Conservation (phyloP, 2,888 invertebrate genomes). For the Exocentrus adspersus region DNA sequence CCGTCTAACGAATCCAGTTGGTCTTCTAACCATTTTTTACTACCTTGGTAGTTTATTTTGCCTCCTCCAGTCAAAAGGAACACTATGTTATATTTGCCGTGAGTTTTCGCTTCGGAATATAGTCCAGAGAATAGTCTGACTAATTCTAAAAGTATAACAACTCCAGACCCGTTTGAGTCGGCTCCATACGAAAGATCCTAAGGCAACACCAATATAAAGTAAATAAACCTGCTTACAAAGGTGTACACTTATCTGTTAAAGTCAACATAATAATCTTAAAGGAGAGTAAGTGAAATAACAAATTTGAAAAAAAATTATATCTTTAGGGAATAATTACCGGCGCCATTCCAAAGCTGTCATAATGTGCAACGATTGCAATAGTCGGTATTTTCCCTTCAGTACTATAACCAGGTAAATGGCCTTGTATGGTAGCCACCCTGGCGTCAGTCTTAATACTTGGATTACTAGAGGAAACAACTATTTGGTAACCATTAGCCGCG, state of each 20-base stretch:
- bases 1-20: slow-evolving; percentile 83
- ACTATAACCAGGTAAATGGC: slow-evolving; percentile 81
- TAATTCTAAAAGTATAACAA: slow-evolving; percentile 86
- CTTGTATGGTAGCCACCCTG: slow-evolving; percentile 87
- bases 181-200: slow-evolving; percentile 89
- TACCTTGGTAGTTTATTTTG: slow-evolving; percentile 92
- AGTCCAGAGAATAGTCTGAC: slow-evolving; percentile 88
- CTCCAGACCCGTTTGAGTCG: slow-evolving; percentile 93
- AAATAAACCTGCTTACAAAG: no score
- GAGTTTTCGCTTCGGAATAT: slow-evolving; percentile 78
- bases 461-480: slow-evolving; percentile 81
- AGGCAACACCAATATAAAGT: slow-evolving; percentile 33
- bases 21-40: slow-evolving; percentile 96
- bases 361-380: slow-evolving; percentile 91
- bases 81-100: slow-evolving; percentile 81
- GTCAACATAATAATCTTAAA: not conserved
- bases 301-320: not conserved
- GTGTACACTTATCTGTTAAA: no score
- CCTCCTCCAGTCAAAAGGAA: slow-evolving; percentile 93
- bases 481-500: slow-evolving; percentile 95
- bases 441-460: slow-evolving; percentile 79
- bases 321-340: slow-evolving; percentile 73
- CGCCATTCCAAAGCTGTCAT: slow-evolving; percentile 89
- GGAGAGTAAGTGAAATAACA: no score
- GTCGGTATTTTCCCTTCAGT: slow-evolving; percentile 76